Percentiles rank a stretch among this genome's conserved stretches.
Evolutionary conservation across 2,888 invertebrate genomes (phyloP).

Genomic region (Dendrolimus pini): DNA sequence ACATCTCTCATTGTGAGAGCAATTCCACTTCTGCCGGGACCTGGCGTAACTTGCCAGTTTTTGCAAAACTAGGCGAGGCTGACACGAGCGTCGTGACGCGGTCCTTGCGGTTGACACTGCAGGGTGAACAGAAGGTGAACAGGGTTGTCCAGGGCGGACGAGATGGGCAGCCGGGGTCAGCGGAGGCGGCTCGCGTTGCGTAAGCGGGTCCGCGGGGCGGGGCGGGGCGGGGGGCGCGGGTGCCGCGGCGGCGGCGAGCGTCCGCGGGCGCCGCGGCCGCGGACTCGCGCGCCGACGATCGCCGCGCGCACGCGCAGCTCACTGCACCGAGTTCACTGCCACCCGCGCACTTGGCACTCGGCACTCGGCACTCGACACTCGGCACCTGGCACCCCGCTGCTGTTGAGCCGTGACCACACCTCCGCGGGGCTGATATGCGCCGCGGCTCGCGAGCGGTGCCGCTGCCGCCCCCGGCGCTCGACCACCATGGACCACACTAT

Average conservation of each 20-base stretch:
- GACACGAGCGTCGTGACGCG: too few species aligned
- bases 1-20: too few species aligned
- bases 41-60: too few species aligned
- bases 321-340: background rate
- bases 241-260: constrained; percentile 10
- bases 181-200: background rate
- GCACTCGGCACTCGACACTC: background rate
- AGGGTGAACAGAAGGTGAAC: too few species aligned
- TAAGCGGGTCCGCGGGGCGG: constrained; percentile 1
- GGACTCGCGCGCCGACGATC: constrained; percentile 40
- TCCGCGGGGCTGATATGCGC: background rate
- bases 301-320: constrained; percentile 26
- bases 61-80: too few species aligned
- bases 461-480: background rate
- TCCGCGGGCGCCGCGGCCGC: constrained; percentile 16
- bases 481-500: background rate
- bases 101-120: too few species aligned
- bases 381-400: background rate
- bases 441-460: background rate
- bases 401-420: background rate
- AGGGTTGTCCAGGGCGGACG: too few species aligned
- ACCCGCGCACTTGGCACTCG: background rate
- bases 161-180: constrained; percentile 2
- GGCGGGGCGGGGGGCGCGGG: constrained; percentile 2
- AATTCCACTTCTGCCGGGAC: too few species aligned